Evolutionary conservation across 1,140 invertebrate species (phyloP), one percentile per base, ranked within the genome.

Genomic region (Lasioglossum baleicum): DNA sequence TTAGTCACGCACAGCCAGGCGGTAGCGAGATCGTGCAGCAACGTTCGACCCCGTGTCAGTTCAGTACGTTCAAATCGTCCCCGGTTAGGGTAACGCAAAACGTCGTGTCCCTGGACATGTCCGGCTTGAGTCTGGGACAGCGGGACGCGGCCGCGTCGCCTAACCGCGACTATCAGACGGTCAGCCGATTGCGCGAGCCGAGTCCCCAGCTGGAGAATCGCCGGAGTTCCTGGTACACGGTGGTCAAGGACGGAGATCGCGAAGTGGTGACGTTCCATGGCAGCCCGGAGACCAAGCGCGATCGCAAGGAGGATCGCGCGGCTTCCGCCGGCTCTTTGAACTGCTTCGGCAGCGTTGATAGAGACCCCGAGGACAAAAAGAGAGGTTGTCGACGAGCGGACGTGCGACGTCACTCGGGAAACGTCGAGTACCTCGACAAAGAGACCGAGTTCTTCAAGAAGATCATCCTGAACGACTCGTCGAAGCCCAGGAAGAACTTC

Each of bases 141-240:
- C 81, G 74, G 64, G 87, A 91, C 60, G 65, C 22, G 80, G 78
- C n/a, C 83, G 74, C 56, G 58, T 11, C 78, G 58, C 65, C n/a
- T 6, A 53, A 53, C 51, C 51, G 51, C 5, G 51, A 15, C 51
- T 82, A 84, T 15, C 67, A 81, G n/a, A 53, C 51, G 51, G 6
- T 53, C 0, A 20, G 17, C 17, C 51, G 17, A 53, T 5, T 20
- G 51, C 79, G 48, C 58, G 80, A 81, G 48, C 82, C 87, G 69
- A 82, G 86, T n/a, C 83, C 86, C 75, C 87, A 87, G 15, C 83
- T 88, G 15, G 89, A 90, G 64, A 89, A 91, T 64, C 90, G 87
- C 66, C 90, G 87, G 80, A 90, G 84, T 90, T 88, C 88, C 88
- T 88, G 87, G 85, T 86, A 90, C 86, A 90, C 89, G 88, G 83